Conservation (phyloP, 2,797 vertebrate species). For the Microcaecilia unicolor region DNA sequence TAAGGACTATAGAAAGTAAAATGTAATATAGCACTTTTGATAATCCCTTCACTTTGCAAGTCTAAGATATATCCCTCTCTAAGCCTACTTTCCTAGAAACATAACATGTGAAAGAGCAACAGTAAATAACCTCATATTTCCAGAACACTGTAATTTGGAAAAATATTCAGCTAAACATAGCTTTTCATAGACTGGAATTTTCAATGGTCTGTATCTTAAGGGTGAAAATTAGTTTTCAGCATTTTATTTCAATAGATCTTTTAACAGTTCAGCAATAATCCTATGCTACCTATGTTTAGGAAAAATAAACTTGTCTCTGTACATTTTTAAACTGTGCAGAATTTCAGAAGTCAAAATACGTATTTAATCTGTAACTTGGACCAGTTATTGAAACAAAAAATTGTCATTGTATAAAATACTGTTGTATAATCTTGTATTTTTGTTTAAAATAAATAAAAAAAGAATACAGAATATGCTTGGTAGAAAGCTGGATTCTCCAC, state of each 20-base stretch:
- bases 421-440: slow-evolving; percentile 51
- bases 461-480: slow-evolving; percentile 33
- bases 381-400: slow-evolving; percentile 50
- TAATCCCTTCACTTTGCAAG: slow-evolving; percentile 39
- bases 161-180: slow-evolving; percentile 51
- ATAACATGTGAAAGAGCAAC: slow-evolving; percentile 51
- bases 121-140: slow-evolving; percentile 48
- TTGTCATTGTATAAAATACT: slow-evolving; percentile 52
- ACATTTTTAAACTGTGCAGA: slow-evolving; percentile 40
- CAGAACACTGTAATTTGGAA: slow-evolving; percentile 58
- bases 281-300: slow-evolving; percentile 40
- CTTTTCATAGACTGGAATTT: slow-evolving; percentile 51
- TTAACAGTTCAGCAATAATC: slow-evolving; percentile 58
- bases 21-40: slow-evolving; percentile 39
- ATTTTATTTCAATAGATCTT: slow-evolving; percentile 50
- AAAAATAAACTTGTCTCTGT: slow-evolving; percentile 39
- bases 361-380: too few species aligned
- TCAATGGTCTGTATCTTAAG: slow-evolving; percentile 41
- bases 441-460: slow-evolving; percentile 35
- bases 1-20: slow-evolving; percentile 33
- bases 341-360: slow-evolving; percentile 40
- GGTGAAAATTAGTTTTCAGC: slow-evolving; percentile 43
- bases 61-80: slow-evolving; percentile 41
- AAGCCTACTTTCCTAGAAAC: slow-evolving; percentile 49
- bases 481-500: slow-evolving; percentile 35